These are phyloP conservation scores for Phyllostomus discolor DNA, from an alignment of 2,113 vertebrate species.

Conservation along the genomic window DNA sequence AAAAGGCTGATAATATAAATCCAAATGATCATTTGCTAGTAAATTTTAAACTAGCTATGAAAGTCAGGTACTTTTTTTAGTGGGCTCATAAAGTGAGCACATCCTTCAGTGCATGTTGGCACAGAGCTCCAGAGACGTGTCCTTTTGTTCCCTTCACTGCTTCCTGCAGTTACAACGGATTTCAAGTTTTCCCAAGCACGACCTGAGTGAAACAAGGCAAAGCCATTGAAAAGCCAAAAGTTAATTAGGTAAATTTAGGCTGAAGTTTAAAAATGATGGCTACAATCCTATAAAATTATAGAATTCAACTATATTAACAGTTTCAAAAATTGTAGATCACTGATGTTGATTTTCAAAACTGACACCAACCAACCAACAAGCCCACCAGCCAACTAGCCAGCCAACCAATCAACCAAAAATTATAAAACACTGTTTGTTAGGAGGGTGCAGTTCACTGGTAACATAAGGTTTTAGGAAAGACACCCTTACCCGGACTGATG, in stretches of 20 bases:
- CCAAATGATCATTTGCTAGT: neutral
- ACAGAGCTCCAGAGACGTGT: neutral
- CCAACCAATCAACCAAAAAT: neutral
- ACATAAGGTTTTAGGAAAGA: neutral
- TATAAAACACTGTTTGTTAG: neutral
- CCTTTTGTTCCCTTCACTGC: neutral
- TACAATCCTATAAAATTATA: neutral
- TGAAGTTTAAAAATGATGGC: neutral
- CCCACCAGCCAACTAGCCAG: neutral
- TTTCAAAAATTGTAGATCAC: constrained; percentile 1
- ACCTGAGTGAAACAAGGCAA: neutral
- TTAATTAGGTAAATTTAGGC: neutral
- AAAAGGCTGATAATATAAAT: neutral
- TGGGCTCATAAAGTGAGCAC: neutral
- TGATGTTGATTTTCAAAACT: neutral
- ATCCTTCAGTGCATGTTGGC: neutral
- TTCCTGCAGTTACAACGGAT: neutral
- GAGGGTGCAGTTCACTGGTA: neutral
- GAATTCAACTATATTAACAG: neutral
- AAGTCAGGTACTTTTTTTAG: neutral
- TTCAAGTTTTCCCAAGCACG: neutral
- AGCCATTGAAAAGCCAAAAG: neutral
- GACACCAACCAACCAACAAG: neutral
- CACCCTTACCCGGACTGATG: neutral
- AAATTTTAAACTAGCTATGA: neutral